These are phyloP conservation scores for Hetaerina americana DNA, from an alignment of 1,140 invertebrate species.

Conservation along the genomic window DNA sequence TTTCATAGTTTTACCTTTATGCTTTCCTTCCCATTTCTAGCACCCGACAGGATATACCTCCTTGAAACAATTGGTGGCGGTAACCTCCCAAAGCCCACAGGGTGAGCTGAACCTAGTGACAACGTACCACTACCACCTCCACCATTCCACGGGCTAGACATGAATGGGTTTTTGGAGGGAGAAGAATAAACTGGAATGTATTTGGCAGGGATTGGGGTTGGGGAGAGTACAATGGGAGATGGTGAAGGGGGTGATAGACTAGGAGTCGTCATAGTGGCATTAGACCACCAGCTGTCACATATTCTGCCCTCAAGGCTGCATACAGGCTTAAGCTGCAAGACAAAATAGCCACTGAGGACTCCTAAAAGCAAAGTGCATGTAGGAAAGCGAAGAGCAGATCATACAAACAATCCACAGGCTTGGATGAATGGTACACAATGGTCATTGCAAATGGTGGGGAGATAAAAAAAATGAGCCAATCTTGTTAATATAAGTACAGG, in stretches of 20 bases:
- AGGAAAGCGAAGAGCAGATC: no score
- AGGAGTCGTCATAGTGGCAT: not conserved
- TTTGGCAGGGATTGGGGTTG: not conserved
- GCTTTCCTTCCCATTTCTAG: not conserved
- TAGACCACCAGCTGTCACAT: not conserved
- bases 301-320: not conserved
- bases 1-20: not conserved
- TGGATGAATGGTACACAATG: no score
- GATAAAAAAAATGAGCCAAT: no score
- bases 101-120: not conserved
- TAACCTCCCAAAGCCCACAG: not conserved
- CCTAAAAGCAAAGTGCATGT: not conserved
- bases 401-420: no score
- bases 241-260: not conserved
- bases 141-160: not conserved
- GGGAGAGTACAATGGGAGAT: not conserved
- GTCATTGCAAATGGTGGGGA: no score
- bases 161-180: not conserved
- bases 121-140: not conserved
- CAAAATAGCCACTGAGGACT: not conserved
- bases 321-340: not conserved
- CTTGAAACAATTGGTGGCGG: not conserved
- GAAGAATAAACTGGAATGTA: not conserved
- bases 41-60: not conserved
- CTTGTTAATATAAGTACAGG: no score